These are phyloP conservation scores for Pygoscelis antarcticus DNA, from an alignment of 2,113 vertebrate genomes.

Conservation along the genomic window DNA sequence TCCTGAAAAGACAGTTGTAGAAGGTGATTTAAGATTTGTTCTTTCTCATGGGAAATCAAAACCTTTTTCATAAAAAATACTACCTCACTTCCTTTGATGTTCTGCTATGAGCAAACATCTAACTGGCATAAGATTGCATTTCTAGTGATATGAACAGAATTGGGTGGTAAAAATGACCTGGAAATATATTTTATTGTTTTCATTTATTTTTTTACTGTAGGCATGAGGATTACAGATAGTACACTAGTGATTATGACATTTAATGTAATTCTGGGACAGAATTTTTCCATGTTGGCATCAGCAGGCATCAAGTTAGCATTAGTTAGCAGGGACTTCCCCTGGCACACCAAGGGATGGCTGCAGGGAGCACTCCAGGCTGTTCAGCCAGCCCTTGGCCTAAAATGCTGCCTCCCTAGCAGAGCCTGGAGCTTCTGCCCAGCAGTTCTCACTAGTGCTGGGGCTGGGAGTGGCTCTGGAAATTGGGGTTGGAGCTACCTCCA, in stretches of 20 bases:
- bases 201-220: neutral
- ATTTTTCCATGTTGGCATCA: neutral
- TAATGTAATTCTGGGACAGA: neutral
- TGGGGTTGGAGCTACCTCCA: no score
- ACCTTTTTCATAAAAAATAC: neutral
- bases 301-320: neutral
- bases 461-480: neutral
- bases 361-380: neutral
- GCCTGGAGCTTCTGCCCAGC: neutral
- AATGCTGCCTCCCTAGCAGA: neutral
- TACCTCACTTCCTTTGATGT: neutral
- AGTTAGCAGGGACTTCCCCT: neutral
- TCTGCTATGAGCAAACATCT: neutral
- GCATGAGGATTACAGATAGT: neutral
- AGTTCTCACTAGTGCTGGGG: neutral
- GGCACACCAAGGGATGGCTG: neutral
- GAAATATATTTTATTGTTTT: neutral
- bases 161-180: neutral
- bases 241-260: neutral
- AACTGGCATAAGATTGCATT: neutral
- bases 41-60: constrained; percentile 2
- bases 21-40: constrained; percentile 1
- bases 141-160: neutral
- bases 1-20: neutral
- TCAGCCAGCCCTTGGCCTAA: neutral